Percentiles rank a stretch among this genome's conserved stretches.
phyloP scores from a whole-genome alignment of 2,888 invertebrate species.

The Brachypalpus laphriformis region DNA sequence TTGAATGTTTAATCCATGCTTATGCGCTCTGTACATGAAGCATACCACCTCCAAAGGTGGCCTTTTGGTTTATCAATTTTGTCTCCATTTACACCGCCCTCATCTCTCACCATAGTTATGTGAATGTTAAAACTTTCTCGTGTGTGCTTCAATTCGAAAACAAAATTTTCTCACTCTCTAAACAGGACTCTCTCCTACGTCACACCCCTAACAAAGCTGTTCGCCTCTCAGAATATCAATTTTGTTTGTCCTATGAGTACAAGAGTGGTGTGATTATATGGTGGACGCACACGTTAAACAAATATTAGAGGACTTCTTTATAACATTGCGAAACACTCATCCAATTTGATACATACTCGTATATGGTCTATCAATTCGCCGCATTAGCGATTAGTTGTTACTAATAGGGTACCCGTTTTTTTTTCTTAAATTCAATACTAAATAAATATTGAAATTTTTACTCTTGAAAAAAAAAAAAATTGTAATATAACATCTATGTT shows the following conservation, averaged over 20 bases:
- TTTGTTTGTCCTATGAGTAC: not conserved
- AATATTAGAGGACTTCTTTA: not conserved
- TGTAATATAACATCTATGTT: not conserved
- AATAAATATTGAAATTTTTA: not conserved
- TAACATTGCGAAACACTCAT: not conserved
- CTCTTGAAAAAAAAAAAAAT: not conserved
- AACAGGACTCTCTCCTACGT: too few relatives aligned
- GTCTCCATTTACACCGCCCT: not conserved
- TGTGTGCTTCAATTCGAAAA: not conserved
- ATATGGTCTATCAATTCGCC: not conserved
- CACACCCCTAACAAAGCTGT: not conserved
- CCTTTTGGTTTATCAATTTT: slow-evolving; percentile 10
- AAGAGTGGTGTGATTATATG: not conserved
- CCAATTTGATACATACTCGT: not conserved
- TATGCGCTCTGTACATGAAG: not conserved
- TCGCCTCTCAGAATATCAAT: not conserved
- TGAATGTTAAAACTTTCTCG: not conserved
- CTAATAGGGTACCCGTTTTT: not conserved
- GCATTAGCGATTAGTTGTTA: not conserved
- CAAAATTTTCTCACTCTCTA: too few relatives aligned
- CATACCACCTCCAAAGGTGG: not conserved
- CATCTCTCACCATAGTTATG: not conserved
- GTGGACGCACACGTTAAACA: not conserved
- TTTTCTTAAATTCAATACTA: slow-evolving; percentile 12
- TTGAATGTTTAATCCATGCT: not conserved